phyloP scores from a whole-genome alignment of 2,113 vertebrate genomes.

The Grus americana region DNA sequence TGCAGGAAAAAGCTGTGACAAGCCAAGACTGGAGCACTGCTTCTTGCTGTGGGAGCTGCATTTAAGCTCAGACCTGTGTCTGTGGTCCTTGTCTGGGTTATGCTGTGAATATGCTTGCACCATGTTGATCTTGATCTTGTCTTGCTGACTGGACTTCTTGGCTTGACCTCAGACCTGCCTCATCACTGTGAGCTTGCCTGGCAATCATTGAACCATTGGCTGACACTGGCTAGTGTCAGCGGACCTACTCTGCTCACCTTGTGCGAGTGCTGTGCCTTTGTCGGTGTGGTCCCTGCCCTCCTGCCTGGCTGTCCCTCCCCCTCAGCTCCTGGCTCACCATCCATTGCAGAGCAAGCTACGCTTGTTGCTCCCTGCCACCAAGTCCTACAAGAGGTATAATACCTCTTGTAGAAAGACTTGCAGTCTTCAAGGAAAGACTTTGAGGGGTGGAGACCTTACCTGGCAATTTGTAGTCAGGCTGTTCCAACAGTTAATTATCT shows the following conservation, averaged over 20 bases:
- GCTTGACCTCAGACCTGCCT: not conserved
- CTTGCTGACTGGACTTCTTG: not conserved
- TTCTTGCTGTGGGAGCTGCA: not conserved
- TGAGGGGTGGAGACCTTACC: not conserved
- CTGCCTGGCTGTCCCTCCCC: not conserved
- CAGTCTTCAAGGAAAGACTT: not conserved
- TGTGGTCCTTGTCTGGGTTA: not conserved
- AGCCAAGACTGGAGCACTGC: not conserved
- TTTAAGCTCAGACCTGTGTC: not conserved
- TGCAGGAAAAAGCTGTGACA: not conserved
- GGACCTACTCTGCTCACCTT: not conserved
- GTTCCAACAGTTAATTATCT: slow-evolving; percentile 7
- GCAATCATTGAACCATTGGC: not conserved
- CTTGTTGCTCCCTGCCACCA: not conserved
- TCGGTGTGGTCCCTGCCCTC: not conserved
- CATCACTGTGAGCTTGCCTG: not conserved
- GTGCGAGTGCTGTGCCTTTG: not conserved
- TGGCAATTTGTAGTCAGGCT: not conserved
- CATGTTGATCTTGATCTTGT: not conserved
- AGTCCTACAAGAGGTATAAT: not conserved
- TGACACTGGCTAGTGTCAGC: not conserved
- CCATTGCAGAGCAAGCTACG: not conserved
- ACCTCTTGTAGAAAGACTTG: not conserved
- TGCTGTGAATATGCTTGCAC: not conserved
- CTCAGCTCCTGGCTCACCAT: not conserved